phyloP scores from a whole-genome alignment of 2,797 vertebrate genomes.

The Anabas testudineus region DNA sequence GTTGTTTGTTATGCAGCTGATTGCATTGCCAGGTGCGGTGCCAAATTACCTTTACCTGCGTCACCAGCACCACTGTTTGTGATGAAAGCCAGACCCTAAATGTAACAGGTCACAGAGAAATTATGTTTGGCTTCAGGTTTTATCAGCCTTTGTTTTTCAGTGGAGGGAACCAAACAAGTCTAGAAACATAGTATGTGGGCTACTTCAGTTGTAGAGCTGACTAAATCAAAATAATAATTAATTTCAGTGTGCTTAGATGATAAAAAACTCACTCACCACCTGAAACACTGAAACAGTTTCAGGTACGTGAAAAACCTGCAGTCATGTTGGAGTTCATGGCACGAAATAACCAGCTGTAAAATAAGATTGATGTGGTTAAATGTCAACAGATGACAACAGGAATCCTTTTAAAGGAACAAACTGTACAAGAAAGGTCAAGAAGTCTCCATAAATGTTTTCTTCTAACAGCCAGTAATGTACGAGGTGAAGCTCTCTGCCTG shows the following conservation, averaged over 20 bases:
- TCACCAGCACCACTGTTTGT: not conserved
- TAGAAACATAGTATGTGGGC: no score
- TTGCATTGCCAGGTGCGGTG: not conserved
- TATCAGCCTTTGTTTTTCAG: not conserved
- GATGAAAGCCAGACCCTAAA: not conserved
- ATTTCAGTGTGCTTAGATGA: not conserved
- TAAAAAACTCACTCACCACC: not conserved
- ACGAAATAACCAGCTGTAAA: not conserved
- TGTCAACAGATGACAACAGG: not conserved
- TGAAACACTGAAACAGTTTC: slow-evolving; percentile 1
- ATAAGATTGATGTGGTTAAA: slow-evolving; percentile 21
- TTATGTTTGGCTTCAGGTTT: not conserved
- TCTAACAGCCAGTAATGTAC: not conserved
- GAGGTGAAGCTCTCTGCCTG: no score
- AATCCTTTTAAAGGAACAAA: slow-evolving; percentile 13
- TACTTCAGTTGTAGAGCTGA: not conserved
- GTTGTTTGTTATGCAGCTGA: not conserved
- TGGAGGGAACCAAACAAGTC: not conserved
- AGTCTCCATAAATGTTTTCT: not conserved
- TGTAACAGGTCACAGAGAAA: not conserved
- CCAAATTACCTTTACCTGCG: not conserved
- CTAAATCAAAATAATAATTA: not conserved
- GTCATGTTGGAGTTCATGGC: not conserved
- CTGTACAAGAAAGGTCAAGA: slow-evolving; percentile 4
- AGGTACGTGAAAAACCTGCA: not conserved